Evolutionary conservation across 1,140 invertebrate species (phyloP).

Genomic region (Cotesia glomerata): DNA sequence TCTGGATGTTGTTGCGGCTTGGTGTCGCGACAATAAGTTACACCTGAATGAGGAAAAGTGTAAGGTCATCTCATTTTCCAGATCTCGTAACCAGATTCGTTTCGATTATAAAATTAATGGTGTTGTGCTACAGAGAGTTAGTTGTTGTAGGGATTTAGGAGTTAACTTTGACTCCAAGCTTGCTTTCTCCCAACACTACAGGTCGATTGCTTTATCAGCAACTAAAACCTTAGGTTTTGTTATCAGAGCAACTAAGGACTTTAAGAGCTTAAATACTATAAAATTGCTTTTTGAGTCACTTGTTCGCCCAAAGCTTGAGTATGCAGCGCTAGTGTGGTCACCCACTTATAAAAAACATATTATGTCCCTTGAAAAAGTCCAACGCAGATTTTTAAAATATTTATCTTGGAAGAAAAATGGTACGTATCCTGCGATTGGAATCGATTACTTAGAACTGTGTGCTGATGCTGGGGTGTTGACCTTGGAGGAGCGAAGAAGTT

Average conservation of each 20-base stretch:
- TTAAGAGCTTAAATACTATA: not conserved
- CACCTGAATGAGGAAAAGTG: not conserved
- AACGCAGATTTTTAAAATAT: not conserved
- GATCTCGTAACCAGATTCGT: not conserved
- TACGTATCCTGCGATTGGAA: not conserved
- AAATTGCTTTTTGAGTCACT: not conserved
- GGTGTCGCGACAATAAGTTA: not conserved
- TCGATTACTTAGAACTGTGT: not conserved
- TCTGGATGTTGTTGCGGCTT: not conserved
- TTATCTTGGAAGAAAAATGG: too few relatives aligned
- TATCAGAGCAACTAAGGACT: not conserved
- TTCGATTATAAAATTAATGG: not conserved
- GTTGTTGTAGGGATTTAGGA: not conserved
- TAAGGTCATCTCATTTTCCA: not conserved
- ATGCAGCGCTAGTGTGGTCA: not conserved
- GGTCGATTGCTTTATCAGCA: not conserved
- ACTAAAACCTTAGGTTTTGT: not conserved
- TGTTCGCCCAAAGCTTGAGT: not conserved
- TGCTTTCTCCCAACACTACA: not conserved
- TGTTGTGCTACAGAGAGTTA: not conserved
- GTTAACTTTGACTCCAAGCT: slow-evolving; percentile 5
- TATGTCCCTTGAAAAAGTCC: not conserved
- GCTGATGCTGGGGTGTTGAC: not conserved
- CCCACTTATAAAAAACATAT: not conserved
- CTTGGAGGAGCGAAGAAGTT: not conserved